Conservation (phyloP, 2,797 vertebrate genomes). For the Melanogrammus aeglefinus region DNA sequence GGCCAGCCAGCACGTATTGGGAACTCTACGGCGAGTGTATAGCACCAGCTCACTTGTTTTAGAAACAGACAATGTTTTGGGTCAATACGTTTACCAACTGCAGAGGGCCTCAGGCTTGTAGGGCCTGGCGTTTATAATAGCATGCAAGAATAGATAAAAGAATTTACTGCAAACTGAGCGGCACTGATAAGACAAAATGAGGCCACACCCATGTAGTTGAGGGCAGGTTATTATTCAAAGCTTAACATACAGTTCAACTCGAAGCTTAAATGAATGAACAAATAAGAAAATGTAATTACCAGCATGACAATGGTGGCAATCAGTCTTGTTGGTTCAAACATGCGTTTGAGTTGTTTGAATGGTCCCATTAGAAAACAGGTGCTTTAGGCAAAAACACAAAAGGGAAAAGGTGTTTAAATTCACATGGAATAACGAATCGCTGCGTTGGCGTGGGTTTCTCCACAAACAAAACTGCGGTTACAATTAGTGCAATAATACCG, state of each 20-base stretch:
- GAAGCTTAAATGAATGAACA: background rate
- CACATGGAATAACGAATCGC: background rate
- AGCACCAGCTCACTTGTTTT: background rate
- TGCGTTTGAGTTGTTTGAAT: constrained; percentile 91
- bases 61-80: background rate
- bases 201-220: background rate
- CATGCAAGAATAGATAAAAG: background rate
- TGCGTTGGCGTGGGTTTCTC: background rate
- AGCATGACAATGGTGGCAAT: constrained; percentile 90
- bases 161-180: background rate
- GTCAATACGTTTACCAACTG: background rate
- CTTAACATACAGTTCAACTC: background rate
- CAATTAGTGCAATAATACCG: background rate
- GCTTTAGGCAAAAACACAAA: constrained; percentile 62
- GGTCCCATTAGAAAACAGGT: constrained; percentile 98
- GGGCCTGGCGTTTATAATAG: background rate
- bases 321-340: constrained; percentile 93
- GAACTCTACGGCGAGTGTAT: background rate
- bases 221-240: background rate
- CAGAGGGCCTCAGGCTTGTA: background rate
- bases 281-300: constrained; percentile 71
- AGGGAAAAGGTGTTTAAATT: constrained; percentile 6
- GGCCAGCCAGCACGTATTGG: background rate
- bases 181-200: background rate
- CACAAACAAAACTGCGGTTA: background rate